These are phyloP conservation scores for Cyprinodon brontotheroides DNA, from an alignment of 2,113 vertebrate genomes.

Conservation along the genomic window DNA sequence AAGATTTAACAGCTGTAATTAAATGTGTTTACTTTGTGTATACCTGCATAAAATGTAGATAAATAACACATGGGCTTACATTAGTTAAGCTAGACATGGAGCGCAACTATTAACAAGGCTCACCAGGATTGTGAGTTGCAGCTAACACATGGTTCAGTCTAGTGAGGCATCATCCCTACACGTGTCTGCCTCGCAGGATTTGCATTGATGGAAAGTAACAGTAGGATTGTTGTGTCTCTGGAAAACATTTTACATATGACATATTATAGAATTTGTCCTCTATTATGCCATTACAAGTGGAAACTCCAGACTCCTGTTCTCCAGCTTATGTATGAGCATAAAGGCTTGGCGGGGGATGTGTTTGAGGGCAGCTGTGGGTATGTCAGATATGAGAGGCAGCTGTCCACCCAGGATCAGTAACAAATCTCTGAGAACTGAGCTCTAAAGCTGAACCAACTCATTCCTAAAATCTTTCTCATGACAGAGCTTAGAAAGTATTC, in stretches of 20 bases:
- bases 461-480: slow-evolving; percentile 48
- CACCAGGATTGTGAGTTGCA: no score
- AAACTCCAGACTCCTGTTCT: background rate
- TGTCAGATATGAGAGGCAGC: slow-evolving; percentile 64
- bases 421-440: slow-evolving; percentile 43
- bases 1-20: background rate
- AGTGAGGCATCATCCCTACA: background rate
- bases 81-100: no score
- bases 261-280: background rate
- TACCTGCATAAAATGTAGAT: background rate
- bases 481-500: slow-evolving; percentile 9
- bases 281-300: background rate
- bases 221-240: background rate
- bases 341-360: slow-evolving; percentile 27
- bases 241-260: background rate
- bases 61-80: background rate
- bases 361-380: slow-evolving; percentile 13
- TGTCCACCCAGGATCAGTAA: slow-evolving; percentile 57
- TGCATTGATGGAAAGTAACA: background rate
- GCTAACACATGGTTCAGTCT: no score
- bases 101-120: no score
- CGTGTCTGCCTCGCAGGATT: background rate
- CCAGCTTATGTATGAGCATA: slow-evolving; percentile 6
- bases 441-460: slow-evolving; percentile 43
- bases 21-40: background rate